A percentile compares a stretch with the other conserved stretches of the same genome.
phyloP scores from a whole-genome alignment of 2,797 vertebrate species.

The Peromyscus attwateri region DNA sequence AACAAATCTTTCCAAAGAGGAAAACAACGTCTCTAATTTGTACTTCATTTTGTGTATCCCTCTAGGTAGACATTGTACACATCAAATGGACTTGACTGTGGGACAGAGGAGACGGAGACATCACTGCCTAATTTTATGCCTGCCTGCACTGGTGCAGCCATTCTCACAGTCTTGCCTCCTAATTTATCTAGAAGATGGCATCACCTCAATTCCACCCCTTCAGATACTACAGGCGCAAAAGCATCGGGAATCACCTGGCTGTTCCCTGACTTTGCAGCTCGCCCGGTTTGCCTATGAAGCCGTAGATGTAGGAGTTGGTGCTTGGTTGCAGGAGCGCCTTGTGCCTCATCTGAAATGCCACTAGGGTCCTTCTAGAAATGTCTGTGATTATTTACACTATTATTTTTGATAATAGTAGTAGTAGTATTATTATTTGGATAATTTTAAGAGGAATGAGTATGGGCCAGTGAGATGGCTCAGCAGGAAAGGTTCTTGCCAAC shows the following conservation, averaged over 20 bases:
- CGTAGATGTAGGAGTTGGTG: no score
- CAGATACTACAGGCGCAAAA: neutral
- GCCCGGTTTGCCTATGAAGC: neutral
- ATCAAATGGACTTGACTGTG: neutral
- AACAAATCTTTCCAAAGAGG: constrained; percentile 1
- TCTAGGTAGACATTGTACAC: neutral
- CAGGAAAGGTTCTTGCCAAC: neutral
- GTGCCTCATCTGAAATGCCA: neutral
- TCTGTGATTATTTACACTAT: neutral
- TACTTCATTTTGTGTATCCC: neutral
- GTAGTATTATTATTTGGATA: no score
- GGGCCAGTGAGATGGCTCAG: neutral
- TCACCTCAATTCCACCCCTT: neutral
- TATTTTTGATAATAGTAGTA: no score
- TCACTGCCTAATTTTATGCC: neutral
- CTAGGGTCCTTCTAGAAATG: neutral
- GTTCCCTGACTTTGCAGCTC: neutral
- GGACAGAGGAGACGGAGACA: neutral
- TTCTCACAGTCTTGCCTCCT: neutral
- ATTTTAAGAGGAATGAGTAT: neutral
- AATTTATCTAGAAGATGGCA: neutral
- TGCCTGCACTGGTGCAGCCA: neutral
- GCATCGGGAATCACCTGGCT: neutral
- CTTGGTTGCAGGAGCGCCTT: neutral
- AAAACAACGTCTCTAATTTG: neutral